These are phyloP conservation scores for Pseudococcus longispinus DNA, from an alignment of 2,888 invertebrate genomes.

Conservation along the genomic window DNA sequence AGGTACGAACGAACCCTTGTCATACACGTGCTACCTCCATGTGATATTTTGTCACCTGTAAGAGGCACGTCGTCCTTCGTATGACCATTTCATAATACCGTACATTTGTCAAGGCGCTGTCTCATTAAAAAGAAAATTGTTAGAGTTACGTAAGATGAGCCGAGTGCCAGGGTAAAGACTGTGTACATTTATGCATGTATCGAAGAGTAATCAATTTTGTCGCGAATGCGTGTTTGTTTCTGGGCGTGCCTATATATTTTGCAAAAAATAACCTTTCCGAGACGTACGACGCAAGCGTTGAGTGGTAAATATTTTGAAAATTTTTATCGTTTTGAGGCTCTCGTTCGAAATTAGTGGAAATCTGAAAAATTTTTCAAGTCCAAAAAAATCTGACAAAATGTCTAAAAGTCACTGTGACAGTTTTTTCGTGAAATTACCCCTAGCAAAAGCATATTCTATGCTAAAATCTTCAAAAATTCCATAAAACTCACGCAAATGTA, in stretches of 20 bases:
- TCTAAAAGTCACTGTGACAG: no score
- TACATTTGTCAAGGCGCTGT: not conserved
- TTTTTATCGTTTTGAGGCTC: not conserved
- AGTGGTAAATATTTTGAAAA: not conserved
- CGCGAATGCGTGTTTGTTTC: slow-evolving; percentile 11
- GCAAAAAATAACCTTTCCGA: not conserved
- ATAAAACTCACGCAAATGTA: no score
- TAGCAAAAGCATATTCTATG: no score
- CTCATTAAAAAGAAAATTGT: not conserved
- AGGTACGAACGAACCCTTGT: not conserved
- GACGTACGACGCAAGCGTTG: not conserved
- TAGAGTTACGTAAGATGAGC: not conserved
- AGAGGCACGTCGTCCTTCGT: not conserved
- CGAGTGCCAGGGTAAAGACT: not conserved
- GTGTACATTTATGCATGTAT: not conserved
- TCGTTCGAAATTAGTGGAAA: not conserved
- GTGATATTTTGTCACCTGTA: not conserved
- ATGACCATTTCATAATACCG: not conserved
- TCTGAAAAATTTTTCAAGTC: no score
- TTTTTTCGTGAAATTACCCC: no score
- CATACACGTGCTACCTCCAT: not conserved
- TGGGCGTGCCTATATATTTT: slow-evolving; percentile 36
- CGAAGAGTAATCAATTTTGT: slow-evolving; percentile 33
- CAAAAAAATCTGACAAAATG: no score
- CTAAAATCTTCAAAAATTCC: no score